These are phyloP conservation scores for Aplocera efformata DNA, from an alignment of 2,888 invertebrate species.

Conservation along the genomic window DNA sequence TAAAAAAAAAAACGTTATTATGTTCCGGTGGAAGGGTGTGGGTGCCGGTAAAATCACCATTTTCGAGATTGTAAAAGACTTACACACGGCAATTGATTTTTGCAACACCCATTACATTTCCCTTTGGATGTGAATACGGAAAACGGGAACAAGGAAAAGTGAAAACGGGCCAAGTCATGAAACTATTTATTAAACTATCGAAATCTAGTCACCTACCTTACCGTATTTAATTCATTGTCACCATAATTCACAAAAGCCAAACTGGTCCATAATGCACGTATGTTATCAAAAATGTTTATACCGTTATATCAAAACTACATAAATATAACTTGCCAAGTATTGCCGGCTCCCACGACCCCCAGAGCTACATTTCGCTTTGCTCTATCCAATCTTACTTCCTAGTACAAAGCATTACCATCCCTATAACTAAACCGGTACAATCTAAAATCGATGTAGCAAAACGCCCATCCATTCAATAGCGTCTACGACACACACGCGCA, in stretches of 20 bases:
- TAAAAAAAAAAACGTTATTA: too few relatives aligned
- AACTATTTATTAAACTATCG: too few relatives aligned
- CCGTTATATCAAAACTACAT: slow-evolving; percentile 59
- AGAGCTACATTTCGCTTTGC: slow-evolving; percentile 69
- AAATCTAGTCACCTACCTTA: too few relatives aligned
- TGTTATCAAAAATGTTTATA: slow-evolving; percentile 65
- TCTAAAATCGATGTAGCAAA: slow-evolving; percentile 38
- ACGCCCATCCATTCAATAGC: slow-evolving; percentile 63
- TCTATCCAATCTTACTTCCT: slow-evolving; percentile 75
- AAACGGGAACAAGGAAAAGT: too few relatives aligned
- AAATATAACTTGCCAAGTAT: slow-evolving; percentile 67
- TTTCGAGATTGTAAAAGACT: too few relatives aligned
- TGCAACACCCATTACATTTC: too few relatives aligned
- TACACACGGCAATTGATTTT: too few relatives aligned
- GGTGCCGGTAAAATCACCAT: too few relatives aligned
- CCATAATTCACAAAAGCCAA: slow-evolving; percentile 17
- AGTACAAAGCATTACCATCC: slow-evolving; percentile 46
- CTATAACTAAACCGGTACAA: slow-evolving; percentile 36
- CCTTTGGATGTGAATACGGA: too few relatives aligned
- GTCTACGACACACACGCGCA: slow-evolving; percentile 62
- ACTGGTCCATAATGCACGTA: slow-evolving; percentile 35
- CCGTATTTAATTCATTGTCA: neutral
- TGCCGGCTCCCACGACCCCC: slow-evolving; percentile 74
- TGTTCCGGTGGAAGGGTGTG: too few relatives aligned
- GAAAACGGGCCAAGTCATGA: too few relatives aligned